Evolutionary conservation across 1,140 invertebrate genomes (phyloP).

Genomic region (Polypedilum vanderplanki): DNA sequence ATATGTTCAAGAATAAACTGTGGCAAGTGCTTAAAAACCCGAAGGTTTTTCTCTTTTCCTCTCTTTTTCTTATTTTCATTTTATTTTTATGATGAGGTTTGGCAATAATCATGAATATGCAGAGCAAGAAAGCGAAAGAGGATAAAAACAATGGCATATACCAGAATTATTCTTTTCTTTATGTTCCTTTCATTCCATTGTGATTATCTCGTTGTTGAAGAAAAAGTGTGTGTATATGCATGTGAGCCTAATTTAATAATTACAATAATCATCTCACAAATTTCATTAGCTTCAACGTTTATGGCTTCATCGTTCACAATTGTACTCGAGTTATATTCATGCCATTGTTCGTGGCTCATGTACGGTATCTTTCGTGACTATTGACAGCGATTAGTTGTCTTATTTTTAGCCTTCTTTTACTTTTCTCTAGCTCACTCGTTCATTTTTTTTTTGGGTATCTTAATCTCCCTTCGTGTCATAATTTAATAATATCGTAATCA

Average conservation of each 20-base stretch:
- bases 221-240: neutral
- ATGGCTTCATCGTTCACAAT: constrained; percentile 19
- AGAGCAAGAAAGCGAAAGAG: neutral
- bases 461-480: constrained; percentile 17
- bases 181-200: neutral
- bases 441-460: neutral
- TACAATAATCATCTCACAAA: constrained; percentile 16
- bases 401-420: neutral
- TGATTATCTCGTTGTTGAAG: neutral
- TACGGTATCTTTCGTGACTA: constrained; percentile 4
- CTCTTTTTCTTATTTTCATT: too few relatives aligned
- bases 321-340: neutral
- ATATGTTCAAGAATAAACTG: neutral
- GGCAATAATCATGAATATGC: constrained; percentile 1
- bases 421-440: neutral
- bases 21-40: constrained; percentile 5
- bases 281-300: constrained; percentile 22
- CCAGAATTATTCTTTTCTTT: neutral
- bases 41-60: neutral
- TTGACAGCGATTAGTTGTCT: constrained; percentile 12
- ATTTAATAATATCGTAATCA: constrained; percentile 15
- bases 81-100: neutral
- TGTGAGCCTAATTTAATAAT: constrained; percentile 19
- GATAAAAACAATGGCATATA: neutral
- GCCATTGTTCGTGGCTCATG: neutral